Base-by-base conservation (phyloP, 1,140 invertebrate genomes). In the Pogonus chalceus region DNA sequence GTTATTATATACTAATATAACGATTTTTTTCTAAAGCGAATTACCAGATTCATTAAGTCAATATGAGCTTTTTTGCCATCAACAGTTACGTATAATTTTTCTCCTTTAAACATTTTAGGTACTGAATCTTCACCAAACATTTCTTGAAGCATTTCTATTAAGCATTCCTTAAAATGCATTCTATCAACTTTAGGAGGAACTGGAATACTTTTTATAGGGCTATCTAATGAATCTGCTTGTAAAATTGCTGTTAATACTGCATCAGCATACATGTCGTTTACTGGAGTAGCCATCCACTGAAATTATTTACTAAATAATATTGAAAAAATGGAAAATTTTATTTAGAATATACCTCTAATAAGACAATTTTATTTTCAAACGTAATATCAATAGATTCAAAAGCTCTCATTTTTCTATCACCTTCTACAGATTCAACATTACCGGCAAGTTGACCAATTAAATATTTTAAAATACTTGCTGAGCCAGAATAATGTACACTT, bases 221-320 rank as follows among this genome's bases (percentile, higher is more conserved):
- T 70, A 60, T 85, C 80, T 60, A 81, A 74, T 55, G 80, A 70
- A 58, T 90, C 85, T 2, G 87, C 87, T 69, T 88, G 83, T 56
- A 92, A 74, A 24, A 92, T 75, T 37, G 82, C 90, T 9, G 90
- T 87, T 24, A 98, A 74, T 12, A 96, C 85, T 18, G 94, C 87
- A 76, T 99, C 96, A 1, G 96, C 93, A 72, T 91, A 98, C 91
- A 98, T 98, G 70, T 99, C 96, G 65, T 92, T 90, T 18, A 96
- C 85, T 10, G 95, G 94, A 66, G 88, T 92, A 16, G 93, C 90
- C 16, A 85, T 74, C 96, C 96, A 98, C 79, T 92, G 71, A 35
- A 77, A 68, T 59, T 20, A 62, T 20, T 24, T 20, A 55, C 49
- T n/a, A 57, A 53, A 47, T 37, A 50, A 35, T 53, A 24, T 53